phyloP scores from a whole-genome alignment of 1,140 invertebrate genomes.

The Drosophila busckii region DNA sequence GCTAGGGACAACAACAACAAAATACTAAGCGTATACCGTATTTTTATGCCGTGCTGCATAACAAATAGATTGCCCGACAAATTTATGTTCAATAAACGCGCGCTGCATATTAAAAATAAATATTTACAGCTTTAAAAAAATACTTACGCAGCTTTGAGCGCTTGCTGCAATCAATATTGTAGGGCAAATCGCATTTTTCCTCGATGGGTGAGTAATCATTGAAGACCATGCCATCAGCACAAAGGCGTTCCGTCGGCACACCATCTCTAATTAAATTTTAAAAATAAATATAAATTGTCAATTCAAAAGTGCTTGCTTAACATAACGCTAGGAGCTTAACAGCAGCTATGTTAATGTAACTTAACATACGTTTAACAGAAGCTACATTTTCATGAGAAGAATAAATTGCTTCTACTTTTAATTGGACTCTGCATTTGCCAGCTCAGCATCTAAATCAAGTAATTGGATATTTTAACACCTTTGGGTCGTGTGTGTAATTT shows the following conservation, averaged over 20 bases:
- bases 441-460: slow-evolving; percentile 11
- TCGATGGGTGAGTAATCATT: slow-evolving; percentile 89
- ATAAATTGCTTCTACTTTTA: too few species aligned
- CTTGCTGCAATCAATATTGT: slow-evolving; percentile 90
- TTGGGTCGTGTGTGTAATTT: slow-evolving; percentile 18
- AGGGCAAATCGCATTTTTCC: slow-evolving; percentile 93
- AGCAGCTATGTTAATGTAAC: too few species aligned
- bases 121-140: slow-evolving; percentile 15
- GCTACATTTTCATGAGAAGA: too few species aligned
- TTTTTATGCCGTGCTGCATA: too few species aligned
- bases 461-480: slow-evolving; percentile 34
- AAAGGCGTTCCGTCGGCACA: slow-evolving; percentile 87
- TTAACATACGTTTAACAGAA: too few species aligned
- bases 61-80: slow-evolving; percentile 16
- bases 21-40: too few species aligned
- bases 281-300: slow-evolving; percentile 3
- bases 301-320: background rate
- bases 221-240: slow-evolving; percentile 95
- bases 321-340: too few species aligned
- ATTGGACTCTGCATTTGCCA: too few species aligned
- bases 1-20: too few species aligned
- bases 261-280: slow-evolving; percentile 81
- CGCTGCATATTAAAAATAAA: slow-evolving; percentile 46
- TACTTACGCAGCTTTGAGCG: slow-evolving; percentile 89
- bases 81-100: slow-evolving; percentile 17